Conservation (phyloP, 2,797 vertebrate genomes). For the Eidolon dupreanum region DNA sequence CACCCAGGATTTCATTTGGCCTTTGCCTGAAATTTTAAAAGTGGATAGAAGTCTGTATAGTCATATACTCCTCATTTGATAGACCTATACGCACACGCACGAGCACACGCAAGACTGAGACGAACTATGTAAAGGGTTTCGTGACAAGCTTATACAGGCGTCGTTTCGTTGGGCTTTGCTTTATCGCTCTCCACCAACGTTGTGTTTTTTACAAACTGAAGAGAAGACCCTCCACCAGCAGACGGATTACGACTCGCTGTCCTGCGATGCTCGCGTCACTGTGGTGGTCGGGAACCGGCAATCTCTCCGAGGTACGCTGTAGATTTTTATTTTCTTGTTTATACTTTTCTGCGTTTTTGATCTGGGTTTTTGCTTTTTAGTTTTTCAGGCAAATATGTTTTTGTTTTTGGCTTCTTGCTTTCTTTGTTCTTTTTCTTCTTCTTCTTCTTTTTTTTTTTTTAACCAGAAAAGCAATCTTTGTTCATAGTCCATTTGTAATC, state of each 20-base stretch:
- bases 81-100: neutral
- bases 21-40: neutral
- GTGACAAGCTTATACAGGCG: neutral
- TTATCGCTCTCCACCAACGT: neutral
- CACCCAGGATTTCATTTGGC: neutral
- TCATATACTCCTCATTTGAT: neutral
- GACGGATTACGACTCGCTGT: too few relatives aligned
- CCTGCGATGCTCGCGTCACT: too few relatives aligned
- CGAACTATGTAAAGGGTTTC: neutral
- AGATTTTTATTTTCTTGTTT: neutral
- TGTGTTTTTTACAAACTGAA: neutral
- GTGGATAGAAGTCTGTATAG: neutral
- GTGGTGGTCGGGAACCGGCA: neutral
- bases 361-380: neutral
- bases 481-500: neutral
- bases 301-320: neutral
- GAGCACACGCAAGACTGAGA: neutral
- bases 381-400: neutral
- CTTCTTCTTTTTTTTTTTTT: neutral
- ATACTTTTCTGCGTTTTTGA: neutral
- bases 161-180: accelerated
- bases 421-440: neutral
- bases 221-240: neutral
- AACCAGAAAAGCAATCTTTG: neutral
- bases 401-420: neutral